These are phyloP conservation scores for Halocaridina rubra DNA, from an alignment of 2,888 invertebrate species.

Conservation along the genomic window DNA sequence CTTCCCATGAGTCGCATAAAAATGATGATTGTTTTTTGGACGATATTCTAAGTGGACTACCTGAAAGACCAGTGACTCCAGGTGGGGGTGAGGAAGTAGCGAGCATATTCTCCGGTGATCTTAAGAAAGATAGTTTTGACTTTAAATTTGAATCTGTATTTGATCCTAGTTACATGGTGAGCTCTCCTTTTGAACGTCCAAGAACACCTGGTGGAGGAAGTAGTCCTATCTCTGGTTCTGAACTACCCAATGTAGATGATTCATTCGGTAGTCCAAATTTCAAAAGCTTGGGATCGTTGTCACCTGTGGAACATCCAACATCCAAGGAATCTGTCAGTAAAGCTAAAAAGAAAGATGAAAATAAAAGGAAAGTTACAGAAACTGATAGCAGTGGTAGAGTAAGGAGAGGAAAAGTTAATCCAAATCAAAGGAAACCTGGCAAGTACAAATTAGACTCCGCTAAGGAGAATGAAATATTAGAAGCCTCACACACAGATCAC, in stretches of 20 bases:
- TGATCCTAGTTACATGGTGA: slow-evolving; percentile 40
- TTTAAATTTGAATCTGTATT: slow-evolving; percentile 48
- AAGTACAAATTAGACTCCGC: too few relatives aligned
- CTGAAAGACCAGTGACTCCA: slow-evolving; percentile 48
- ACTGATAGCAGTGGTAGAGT: too few relatives aligned
- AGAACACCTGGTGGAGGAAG: slow-evolving; percentile 44
- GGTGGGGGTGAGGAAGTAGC: slow-evolving; percentile 34
- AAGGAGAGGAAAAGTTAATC: too few relatives aligned
- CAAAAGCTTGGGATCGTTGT: too few relatives aligned
- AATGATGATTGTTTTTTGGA: not conserved
- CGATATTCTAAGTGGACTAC: slow-evolving; percentile 2
- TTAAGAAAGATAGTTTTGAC: not conserved
- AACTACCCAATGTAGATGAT: not conserved
- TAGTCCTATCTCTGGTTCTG: not conserved
- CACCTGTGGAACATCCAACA: too few relatives aligned
- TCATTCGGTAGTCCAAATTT: too few relatives aligned
- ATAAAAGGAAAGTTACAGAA: too few relatives aligned
- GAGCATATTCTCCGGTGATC: slow-evolving; percentile 19
- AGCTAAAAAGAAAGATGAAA: too few relatives aligned
- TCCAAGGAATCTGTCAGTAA: too few relatives aligned
- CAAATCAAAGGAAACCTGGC: too few relatives aligned
- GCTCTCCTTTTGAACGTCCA: slow-evolving; percentile 39
- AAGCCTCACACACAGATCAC: too few relatives aligned
- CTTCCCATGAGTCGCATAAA: slow-evolving; percentile 1
- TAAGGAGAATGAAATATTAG: too few relatives aligned